Evolutionary conservation across 2,797 vertebrate genomes (phyloP).

Genomic region (Phrynocephalus vlangalii): DNA sequence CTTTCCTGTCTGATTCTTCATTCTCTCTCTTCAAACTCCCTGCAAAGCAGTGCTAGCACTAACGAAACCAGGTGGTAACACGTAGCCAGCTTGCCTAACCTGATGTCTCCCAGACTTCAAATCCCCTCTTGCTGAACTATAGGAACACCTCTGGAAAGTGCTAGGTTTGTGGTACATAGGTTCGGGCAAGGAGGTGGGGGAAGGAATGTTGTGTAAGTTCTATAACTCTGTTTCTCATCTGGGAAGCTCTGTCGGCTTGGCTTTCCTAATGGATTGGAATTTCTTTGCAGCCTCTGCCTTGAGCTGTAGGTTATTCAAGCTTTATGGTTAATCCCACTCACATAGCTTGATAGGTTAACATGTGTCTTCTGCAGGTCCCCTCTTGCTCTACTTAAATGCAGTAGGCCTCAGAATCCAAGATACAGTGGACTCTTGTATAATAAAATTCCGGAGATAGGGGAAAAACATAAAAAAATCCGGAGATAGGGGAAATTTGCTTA

Average conservation of each 20-base stretch:
- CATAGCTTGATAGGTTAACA: neutral
- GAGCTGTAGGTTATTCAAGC: neutral
- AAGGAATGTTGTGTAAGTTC: too few species aligned
- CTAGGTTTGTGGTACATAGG: too few species aligned
- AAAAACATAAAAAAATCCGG: too few species aligned
- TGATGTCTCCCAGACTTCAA: neutral
- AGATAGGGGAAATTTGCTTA: too few species aligned
- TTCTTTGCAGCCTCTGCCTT: neutral
- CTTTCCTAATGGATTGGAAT: neutral
- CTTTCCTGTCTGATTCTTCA: neutral
- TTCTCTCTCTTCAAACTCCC: neutral
- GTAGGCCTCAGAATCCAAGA: neutral
- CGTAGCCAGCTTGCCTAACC: neutral
- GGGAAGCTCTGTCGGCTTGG: neutral
- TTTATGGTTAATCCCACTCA: neutral
- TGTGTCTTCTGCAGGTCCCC: neutral
- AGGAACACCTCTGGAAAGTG: neutral
- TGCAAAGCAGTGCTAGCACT: neutral
- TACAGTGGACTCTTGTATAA: too few species aligned
- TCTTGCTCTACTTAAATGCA: neutral
- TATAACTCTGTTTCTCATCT: neutral
- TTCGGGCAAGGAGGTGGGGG: neutral
- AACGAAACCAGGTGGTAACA: neutral
- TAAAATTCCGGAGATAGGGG: too few species aligned
- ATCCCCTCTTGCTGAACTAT: neutral